These are phyloP conservation scores for Lepidostoma basale DNA, from an alignment of 1,140 invertebrate genomes.

Conservation along the genomic window DNA sequence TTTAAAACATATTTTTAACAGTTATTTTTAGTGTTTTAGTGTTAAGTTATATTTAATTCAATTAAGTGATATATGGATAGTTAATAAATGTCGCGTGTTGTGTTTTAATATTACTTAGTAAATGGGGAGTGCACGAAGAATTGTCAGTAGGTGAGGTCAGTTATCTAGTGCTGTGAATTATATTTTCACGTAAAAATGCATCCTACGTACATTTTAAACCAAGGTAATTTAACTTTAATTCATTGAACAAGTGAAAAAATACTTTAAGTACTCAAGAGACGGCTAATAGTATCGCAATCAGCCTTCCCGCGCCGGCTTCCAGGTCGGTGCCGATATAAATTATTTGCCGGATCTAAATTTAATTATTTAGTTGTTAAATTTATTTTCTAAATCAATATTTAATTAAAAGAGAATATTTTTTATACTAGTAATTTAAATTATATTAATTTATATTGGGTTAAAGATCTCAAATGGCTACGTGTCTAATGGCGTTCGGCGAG, in stretches of 20 bases:
- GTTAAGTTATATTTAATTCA: neutral
- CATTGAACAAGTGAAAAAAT: neutral
- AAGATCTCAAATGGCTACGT: slow-evolving; percentile 51
- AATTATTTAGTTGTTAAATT: too few relatives aligned
- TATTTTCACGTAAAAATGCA: slow-evolving; percentile 11
- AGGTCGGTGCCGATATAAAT: neutral
- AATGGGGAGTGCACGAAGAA: neutral
- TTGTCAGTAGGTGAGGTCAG: slow-evolving; percentile 1
- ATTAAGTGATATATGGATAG: neutral
- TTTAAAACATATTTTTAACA: neutral
- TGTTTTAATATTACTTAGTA: neutral
- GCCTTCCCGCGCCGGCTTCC: neutral
- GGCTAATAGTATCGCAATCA: neutral
- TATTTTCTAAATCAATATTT: too few relatives aligned
- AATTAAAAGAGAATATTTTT: too few relatives aligned
- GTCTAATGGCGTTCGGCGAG: slow-evolving; percentile 61
- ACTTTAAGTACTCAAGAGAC: neutral
- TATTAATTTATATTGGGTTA: too few relatives aligned
- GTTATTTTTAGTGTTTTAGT: slow-evolving; percentile 4
- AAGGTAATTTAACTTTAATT: slow-evolving; percentile 19
- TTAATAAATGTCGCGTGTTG: neutral
- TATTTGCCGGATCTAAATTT: too few relatives aligned
- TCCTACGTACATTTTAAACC: neutral
- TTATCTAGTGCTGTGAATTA: slow-evolving; percentile 1
- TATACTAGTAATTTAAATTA: too few relatives aligned